Percentiles rank a stretch among this genome's conserved stretches.
These are phyloP conservation scores for Pristionchus japonicus DNA, from an alignment of 2,888 invertebrate species.

Conservation along the genomic window DNA sequence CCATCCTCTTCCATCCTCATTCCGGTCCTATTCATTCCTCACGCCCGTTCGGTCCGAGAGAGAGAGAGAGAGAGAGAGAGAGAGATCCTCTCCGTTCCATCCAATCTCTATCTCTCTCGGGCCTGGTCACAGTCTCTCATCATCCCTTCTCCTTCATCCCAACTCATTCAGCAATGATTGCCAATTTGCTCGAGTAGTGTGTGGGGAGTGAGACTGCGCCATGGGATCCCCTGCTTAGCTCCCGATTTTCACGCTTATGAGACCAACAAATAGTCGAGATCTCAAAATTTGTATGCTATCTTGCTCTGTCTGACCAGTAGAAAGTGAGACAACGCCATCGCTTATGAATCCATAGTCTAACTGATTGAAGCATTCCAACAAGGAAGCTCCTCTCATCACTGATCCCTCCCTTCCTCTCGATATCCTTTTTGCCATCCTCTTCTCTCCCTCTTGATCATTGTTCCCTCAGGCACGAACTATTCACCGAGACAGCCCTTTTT, in stretches of 20 bases:
- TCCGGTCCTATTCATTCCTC: constrained; percentile 39
- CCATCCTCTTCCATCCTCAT: background rate
- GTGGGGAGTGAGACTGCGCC: background rate
- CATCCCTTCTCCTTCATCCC: background rate
- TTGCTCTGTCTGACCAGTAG: too few relatives aligned
- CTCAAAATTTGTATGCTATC: too few relatives aligned
- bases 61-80: too few relatives aligned
- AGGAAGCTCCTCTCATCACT: constrained; percentile 7
- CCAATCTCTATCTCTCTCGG: background rate
- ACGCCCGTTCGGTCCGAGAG: background rate
- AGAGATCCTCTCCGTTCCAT: background rate
- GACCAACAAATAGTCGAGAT: too few relatives aligned
- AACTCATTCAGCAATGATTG: constrained; percentile 30
- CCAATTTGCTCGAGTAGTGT: constrained; percentile 35
- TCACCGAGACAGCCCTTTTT: background rate
- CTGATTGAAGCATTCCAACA: background rate
- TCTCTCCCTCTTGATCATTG: background rate
- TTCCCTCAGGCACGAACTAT: background rate
- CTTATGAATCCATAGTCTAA: background rate
- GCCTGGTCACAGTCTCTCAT: background rate
- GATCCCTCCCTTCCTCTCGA: background rate
- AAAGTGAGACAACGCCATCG: too few relatives aligned
- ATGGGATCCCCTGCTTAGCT: background rate
- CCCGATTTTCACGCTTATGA: background rate
- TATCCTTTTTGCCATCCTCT: background rate